A percentile compares a stretch with the other conserved stretches of the same genome.
These are phyloP conservation scores for Castor canadensis DNA, from an alignment of 2,113 vertebrate genomes.

Conservation along the genomic window DNA sequence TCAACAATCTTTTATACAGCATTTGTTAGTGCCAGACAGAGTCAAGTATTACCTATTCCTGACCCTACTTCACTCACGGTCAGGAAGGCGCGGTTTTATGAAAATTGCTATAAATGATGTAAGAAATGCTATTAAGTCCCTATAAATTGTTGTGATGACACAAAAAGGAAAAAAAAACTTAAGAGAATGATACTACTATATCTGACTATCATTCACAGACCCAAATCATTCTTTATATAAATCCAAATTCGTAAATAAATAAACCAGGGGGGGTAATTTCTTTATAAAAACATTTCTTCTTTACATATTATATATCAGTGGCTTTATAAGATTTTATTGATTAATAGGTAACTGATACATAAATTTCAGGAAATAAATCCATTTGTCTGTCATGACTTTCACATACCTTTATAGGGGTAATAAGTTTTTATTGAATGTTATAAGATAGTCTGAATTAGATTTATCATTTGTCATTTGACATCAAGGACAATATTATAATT, in stretches of 20 bases:
- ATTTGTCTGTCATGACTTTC: not conserved
- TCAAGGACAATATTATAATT: not conserved
- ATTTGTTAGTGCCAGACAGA: not conserved
- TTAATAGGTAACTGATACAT: not conserved
- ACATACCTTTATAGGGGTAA: not conserved
- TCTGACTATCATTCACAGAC: not conserved
- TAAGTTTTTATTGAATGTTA: not conserved
- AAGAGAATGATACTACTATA: not conserved
- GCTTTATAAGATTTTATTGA: not conserved
- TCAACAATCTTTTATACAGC: not conserved
- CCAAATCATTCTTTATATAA: not conserved
- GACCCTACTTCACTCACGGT: not conserved
- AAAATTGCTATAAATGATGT: not conserved
- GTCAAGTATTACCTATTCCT: not conserved
- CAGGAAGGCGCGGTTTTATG: not conserved
- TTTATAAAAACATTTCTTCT: not conserved
- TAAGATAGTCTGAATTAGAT: not conserved
- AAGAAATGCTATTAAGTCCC: not conserved
- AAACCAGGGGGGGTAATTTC: not conserved
- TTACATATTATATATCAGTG: not conserved
- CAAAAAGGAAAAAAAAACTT: not conserved
- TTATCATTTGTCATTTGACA: not conserved
- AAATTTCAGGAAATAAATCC: not conserved
- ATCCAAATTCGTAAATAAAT: not conserved
- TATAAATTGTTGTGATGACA: slow-evolving; percentile 7